Conservation (phyloP, 2,113 vertebrate genomes). For the Phalacrocorax brasilianus region DNA sequence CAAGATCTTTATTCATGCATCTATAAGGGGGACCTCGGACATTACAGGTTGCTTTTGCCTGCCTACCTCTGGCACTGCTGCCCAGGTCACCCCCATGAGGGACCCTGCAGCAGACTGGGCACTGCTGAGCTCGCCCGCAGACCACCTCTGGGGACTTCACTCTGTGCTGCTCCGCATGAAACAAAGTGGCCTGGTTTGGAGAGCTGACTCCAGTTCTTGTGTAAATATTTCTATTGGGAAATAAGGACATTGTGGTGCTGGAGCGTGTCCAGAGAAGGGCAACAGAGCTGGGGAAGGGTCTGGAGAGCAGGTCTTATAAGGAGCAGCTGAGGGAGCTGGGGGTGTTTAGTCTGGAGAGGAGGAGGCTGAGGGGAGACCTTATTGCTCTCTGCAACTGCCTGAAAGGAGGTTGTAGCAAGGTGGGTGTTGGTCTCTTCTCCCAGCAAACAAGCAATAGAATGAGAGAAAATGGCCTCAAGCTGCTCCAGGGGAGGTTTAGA, state of each 20-base stretch:
- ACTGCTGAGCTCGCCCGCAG: accelerated
- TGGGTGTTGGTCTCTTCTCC: too few relatives aligned
- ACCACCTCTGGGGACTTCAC: accelerated
- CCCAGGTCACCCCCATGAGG: not conserved
- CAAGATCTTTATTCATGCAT: not conserved
- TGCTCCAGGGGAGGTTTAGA: too few relatives aligned
- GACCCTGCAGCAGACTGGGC: not conserved
- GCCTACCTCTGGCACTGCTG: not conserved
- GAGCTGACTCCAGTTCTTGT: not conserved
- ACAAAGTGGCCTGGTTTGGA: not conserved
- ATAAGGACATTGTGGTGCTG: not conserved
- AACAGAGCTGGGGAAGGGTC: too few relatives aligned
- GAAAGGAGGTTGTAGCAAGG: too few relatives aligned
- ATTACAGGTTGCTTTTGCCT: not conserved
- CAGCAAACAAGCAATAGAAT: too few relatives aligned
- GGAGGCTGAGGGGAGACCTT: too few relatives aligned
- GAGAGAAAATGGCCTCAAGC: too few relatives aligned
- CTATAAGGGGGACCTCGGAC: accelerated
- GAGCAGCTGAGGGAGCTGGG: too few relatives aligned
- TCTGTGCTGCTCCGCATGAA: not conserved
- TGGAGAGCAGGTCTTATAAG: too few relatives aligned
- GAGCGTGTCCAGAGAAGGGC: too few relatives aligned
- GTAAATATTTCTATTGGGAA: not conserved
- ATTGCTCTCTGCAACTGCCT: too few relatives aligned
- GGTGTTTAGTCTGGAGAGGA: too few relatives aligned